phyloP scores from a whole-genome alignment of 2,113 vertebrate genomes.

The Cyanocitta stelleri region DNA sequence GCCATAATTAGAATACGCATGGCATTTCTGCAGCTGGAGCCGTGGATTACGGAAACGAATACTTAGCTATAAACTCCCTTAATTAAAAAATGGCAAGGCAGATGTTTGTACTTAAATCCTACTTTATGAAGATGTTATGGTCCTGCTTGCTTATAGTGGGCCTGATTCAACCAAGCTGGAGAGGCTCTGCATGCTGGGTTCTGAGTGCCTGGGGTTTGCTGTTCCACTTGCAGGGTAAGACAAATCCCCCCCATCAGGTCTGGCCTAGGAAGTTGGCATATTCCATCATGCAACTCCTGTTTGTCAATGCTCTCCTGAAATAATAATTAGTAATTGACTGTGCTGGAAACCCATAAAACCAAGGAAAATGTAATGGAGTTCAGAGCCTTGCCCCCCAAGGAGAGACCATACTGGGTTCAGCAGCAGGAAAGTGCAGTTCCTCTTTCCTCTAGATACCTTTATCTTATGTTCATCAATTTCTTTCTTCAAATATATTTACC shows the following conservation, averaged over 20 bases:
- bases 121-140: not conserved
- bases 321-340: not conserved
- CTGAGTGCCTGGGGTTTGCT: not conserved
- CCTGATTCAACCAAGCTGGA: not conserved
- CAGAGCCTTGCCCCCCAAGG: not conserved
- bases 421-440: not conserved
- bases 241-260: not conserved
- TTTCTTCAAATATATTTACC: not conserved
- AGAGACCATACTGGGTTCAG: not conserved
- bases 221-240: not conserved
- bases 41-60: not conserved
- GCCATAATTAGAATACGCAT: slow-evolving; percentile 29
- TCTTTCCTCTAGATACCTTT: not conserved
- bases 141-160: not conserved
- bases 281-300: not conserved
- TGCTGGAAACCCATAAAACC: not conserved
- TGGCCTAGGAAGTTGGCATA: not conserved
- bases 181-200: not conserved
- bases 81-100: slow-evolving; percentile 35
- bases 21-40: slow-evolving; percentile 25
- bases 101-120: slow-evolving; percentile 42
- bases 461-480: not conserved
- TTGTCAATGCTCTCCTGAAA: not conserved
- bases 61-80: slow-evolving; percentile 5
- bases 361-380: not conserved